Evolutionary conservation across 2,113 vertebrate species (phyloP).

Genomic region (Oostethus manadensis): DNA sequence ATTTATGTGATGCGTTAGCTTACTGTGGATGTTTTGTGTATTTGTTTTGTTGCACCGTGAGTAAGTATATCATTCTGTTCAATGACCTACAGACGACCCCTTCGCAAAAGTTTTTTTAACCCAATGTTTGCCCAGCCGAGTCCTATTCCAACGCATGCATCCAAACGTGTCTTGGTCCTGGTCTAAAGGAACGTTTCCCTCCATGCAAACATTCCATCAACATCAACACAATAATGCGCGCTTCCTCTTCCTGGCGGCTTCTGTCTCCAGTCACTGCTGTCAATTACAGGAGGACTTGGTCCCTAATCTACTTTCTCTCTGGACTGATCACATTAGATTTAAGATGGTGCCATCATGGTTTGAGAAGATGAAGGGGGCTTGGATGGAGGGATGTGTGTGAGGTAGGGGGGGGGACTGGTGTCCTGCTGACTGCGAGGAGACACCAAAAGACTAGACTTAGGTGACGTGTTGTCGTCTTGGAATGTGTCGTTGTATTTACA

Average conservation of each 20-base stretch:
- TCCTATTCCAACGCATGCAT: constrained; percentile 2
- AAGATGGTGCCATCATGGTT: constrained; percentile 61
- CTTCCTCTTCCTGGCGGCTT: constrained; percentile 62
- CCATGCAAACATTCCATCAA: constrained; percentile 58
- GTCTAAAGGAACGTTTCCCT: constrained; percentile 53
- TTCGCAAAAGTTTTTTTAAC: no score
- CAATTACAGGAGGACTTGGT: constrained; percentile 67
- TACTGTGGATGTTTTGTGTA: no score
- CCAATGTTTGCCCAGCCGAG: no score
- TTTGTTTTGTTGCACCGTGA: no score
- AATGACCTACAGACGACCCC: no score
- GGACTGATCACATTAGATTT: constrained; percentile 69
- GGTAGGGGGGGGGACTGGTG: constrained; percentile 4
- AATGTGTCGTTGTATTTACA: constrained; percentile 14
- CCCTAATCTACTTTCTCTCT: constrained; percentile 71
- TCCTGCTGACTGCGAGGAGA: constrained; percentile 44
- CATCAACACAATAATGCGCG: constrained; percentile 53
- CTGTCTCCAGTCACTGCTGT: constrained; percentile 72
- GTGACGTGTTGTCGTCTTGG: constrained; percentile 19
- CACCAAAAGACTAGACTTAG: constrained; percentile 22
- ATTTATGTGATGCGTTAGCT: no score
- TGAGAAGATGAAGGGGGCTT: constrained; percentile 22
- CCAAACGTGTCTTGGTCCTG: constrained; percentile 16
- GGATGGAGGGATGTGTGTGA: not conserved
- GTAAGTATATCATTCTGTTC: no score